Evolutionary conservation across 2,113 vertebrate genomes (phyloP).

Genomic region (Clarias macrocephalus): DNA sequence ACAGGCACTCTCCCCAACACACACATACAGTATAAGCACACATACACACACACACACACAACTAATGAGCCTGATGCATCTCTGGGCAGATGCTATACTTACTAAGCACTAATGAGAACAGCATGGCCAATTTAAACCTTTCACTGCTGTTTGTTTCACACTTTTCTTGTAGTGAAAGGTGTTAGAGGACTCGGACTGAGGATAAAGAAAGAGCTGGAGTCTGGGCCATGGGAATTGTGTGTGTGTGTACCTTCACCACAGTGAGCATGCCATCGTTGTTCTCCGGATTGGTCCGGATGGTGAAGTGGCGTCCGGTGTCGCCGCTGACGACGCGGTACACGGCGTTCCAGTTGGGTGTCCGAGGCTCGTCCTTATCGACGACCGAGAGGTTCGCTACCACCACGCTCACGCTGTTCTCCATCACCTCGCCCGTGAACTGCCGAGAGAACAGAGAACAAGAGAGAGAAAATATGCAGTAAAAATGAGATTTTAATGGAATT

Average conservation of each 20-base stretch:
- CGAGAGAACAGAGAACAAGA: not conserved
- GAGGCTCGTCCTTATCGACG: slow-evolving; percentile 88
- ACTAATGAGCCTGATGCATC: not conserved
- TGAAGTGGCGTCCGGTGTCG: slow-evolving; percentile 87
- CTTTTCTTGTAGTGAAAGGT: not conserved
- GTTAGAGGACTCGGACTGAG: slow-evolving; percentile 22
- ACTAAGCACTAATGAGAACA: slow-evolving; percentile 16
- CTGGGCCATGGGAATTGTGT: not conserved
- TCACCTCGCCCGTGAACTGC: slow-evolving; percentile 91
- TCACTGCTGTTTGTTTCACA: slow-evolving; percentile 3
- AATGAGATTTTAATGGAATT: not conserved
- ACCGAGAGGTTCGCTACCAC: slow-evolving; percentile 91
- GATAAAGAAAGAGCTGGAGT: not conserved
- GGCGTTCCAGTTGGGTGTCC: slow-evolving; percentile 92
- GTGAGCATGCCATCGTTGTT: slow-evolving; percentile 94
- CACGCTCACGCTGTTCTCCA: slow-evolving; percentile 85
- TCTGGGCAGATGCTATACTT: not conserved
- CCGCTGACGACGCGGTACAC: slow-evolving; percentile 92
- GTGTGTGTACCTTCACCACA: slow-evolving; percentile 84
- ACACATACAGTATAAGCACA: not conserved
- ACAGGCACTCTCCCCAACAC: not conserved
- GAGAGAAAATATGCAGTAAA: not conserved
- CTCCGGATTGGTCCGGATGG: slow-evolving; percentile 84
- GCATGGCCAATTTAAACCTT: not conserved
- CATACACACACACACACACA: not conserved